phyloP scores from a whole-genome alignment of 2,113 vertebrate species.

The Sula dactylatra region DNA sequence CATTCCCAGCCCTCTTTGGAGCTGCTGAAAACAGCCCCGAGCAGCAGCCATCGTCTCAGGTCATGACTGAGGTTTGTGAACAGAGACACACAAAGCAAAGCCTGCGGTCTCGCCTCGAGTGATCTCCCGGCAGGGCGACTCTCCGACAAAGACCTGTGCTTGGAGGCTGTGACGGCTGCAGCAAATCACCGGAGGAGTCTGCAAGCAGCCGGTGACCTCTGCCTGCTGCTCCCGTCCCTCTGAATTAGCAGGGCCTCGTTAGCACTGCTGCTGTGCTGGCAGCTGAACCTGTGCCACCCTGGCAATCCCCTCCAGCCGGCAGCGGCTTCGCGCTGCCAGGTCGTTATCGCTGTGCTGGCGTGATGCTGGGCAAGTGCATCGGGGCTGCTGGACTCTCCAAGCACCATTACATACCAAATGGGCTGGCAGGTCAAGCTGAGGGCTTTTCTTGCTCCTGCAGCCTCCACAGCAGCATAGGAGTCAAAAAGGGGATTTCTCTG shows the following conservation, averaged over 20 bases:
- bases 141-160: neutral
- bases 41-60: neutral
- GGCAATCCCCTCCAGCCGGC: neutral
- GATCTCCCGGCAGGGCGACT: neutral
- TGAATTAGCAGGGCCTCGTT: neutral
- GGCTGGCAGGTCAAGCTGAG: neutral
- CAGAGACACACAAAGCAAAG: neutral
- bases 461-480: neutral
- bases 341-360: neutral
- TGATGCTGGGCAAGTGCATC: neutral
- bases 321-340: neutral
- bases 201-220: neutral
- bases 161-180: neutral
- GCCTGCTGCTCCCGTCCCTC: neutral
- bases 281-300: neutral
- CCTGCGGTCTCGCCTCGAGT: neutral
- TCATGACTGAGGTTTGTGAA: neutral
- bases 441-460: neutral
- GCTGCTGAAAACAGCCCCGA: neutral
- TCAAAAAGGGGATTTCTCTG: neutral
- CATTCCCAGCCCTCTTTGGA: neutral
- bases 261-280: neutral
- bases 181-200: neutral
- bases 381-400: neutral
- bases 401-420: accelerated